phyloP scores from a whole-genome alignment of 2,113 vertebrate species.

The Lampris megalopsis region DNA sequence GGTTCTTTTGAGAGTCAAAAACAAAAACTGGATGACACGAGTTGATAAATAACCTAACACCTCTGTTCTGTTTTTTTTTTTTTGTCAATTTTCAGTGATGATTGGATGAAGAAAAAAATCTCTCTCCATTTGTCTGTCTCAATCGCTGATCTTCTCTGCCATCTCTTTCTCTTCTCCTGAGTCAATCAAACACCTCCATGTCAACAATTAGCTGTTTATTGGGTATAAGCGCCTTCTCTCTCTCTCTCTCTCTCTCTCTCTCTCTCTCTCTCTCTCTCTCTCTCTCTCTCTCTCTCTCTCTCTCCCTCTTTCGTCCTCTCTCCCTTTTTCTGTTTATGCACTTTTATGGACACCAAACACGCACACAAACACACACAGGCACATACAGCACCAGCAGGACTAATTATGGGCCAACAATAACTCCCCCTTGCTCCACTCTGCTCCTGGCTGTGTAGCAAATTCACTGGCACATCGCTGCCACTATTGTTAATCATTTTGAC shows the following conservation, averaged over 20 bases:
- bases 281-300: neutral
- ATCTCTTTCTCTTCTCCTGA: too few species aligned
- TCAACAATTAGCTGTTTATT: neutral
- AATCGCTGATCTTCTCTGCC: neutral
- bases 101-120: neutral
- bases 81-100: conserved; percentile 21
- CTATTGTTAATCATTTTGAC: conserved; percentile 68
- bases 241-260: neutral
- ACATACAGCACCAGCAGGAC: conserved; percentile 58
- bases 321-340: neutral
- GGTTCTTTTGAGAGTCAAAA: conserved; percentile 3
- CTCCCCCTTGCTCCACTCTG: conserved; percentile 7
- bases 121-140: too few species aligned
- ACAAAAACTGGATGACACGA: conserved; percentile 1
- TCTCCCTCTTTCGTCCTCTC: neutral
- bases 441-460: conserved; percentile 55
- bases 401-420: conserved; percentile 71
- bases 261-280: conserved; percentile 2
- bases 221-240: neutral
- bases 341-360: neutral
- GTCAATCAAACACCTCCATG: neutral
- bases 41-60: conserved; percentile 1
- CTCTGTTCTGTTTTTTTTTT: too few species aligned
- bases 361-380: conserved; percentile 9
- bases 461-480: conserved; percentile 52